phyloP scores from a whole-genome alignment of 2,797 vertebrate species.

The Moxostoma hubbsi region DNA sequence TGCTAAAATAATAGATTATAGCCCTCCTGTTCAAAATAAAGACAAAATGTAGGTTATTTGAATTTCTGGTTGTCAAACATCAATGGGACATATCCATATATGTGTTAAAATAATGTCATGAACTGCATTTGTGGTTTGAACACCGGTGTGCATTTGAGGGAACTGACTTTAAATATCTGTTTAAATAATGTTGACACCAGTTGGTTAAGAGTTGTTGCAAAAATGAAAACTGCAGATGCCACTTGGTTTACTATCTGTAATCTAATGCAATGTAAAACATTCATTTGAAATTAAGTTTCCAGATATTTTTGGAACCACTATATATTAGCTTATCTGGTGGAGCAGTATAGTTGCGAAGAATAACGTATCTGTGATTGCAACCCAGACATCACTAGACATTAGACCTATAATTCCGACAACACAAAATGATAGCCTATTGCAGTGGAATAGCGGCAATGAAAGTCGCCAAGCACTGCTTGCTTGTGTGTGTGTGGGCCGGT shows the following conservation, averaged over 20 bases:
- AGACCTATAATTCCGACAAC: not conserved
- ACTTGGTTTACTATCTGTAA: not conserved
- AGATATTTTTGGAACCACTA: not conserved
- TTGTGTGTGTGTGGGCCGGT: too few species aligned
- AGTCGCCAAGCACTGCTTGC: not conserved
- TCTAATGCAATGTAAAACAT: not conserved
- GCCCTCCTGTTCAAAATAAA: too few species aligned
- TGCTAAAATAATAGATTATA: too few species aligned
- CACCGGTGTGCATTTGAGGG: too few species aligned
- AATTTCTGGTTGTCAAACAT: not conserved
- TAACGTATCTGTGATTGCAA: not conserved
- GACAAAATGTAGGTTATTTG: not conserved
- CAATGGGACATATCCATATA: not conserved
- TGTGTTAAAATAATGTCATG: not conserved
- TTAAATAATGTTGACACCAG: too few species aligned
- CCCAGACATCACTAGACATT: not conserved
- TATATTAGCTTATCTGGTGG: not conserved
- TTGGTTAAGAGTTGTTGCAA: too few species aligned
- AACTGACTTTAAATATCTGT: too few species aligned
- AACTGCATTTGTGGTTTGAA: too few species aligned
- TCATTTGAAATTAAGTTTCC: not conserved
- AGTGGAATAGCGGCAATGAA: not conserved
- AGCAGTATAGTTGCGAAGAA: too few species aligned
- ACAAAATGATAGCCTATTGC: not conserved
- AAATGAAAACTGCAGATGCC: not conserved